These are phyloP conservation scores for Hemiprocne comata DNA, from an alignment of 2,113 vertebrate genomes.

Conservation along the genomic window DNA sequence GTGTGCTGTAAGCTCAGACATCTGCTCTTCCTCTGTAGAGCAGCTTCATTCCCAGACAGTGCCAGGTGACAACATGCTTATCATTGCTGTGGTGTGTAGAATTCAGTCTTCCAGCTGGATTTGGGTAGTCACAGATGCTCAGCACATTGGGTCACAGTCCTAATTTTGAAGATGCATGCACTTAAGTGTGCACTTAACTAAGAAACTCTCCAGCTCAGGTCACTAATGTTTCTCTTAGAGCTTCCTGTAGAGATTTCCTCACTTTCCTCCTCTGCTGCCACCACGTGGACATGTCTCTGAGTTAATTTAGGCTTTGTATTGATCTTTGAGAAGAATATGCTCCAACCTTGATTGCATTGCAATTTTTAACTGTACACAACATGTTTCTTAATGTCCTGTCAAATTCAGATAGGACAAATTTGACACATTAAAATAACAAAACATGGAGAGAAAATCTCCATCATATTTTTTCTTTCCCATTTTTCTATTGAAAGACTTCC, in stretches of 20 bases:
- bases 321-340: neutral
- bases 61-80: neutral
- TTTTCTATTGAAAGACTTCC: neutral
- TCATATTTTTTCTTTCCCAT: neutral
- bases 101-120: conserved; percentile 28
- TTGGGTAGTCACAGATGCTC: neutral
- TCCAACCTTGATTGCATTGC: neutral
- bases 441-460: neutral
- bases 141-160: neutral
- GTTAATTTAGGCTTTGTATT: neutral
- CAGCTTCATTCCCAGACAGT: conserved; percentile 17
- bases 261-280: conserved; percentile 80
- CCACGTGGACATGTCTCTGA: neutral
- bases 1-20: neutral
- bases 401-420: neutral
- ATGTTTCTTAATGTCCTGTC: neutral
- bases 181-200: neutral
- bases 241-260: neutral
- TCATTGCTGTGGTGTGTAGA: neutral
- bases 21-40: conserved; percentile 36
- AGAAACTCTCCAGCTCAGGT: neutral
- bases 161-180: neutral
- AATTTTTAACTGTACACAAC: neutral
- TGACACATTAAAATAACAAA: neutral
- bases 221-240: rapidly evolving